phyloP scores from a whole-genome alignment of 2,113 vertebrate species.

The Falcunculus frontatus region DNA sequence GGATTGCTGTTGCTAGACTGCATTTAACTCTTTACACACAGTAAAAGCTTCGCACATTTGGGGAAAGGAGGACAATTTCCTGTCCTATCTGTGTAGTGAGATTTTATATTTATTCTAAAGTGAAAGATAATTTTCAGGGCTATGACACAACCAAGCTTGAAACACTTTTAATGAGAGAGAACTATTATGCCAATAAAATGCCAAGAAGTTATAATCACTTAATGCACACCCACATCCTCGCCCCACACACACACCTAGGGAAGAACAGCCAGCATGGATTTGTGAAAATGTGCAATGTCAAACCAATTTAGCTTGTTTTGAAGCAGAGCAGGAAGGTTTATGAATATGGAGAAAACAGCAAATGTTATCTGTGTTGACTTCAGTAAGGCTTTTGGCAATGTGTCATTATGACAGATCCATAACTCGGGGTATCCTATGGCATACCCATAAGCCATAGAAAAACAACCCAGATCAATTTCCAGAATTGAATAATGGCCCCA shows the following conservation, averaged over 20 bases:
- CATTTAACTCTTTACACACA: background rate
- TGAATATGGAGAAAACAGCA: background rate
- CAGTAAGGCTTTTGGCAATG: background rate
- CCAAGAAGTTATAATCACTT: background rate
- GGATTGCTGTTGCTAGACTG: background rate
- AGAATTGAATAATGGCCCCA: background rate
- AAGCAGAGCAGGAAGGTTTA: background rate
- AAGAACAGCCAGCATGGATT: background rate
- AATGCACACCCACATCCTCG: background rate
- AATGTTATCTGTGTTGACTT: background rate
- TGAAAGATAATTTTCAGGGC: background rate
- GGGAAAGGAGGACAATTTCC: background rate
- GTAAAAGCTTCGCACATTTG: background rate
- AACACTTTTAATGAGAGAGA: background rate
- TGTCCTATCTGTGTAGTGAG: background rate
- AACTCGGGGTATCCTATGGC: background rate
- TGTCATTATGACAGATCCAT: background rate
- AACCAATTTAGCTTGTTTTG: background rate
- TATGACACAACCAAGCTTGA: background rate
- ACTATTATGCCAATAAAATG: background rate
- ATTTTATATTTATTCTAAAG: background rate
- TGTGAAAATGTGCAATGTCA: background rate
- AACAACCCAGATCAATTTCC: background rate
- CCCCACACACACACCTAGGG: background rate
- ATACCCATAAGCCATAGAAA: background rate